Evolutionary conservation across 2,888 invertebrate genomes (phyloP), one percentile per base, ranked within the genome.

Genomic region (Cataglyphis livida): DNA sequence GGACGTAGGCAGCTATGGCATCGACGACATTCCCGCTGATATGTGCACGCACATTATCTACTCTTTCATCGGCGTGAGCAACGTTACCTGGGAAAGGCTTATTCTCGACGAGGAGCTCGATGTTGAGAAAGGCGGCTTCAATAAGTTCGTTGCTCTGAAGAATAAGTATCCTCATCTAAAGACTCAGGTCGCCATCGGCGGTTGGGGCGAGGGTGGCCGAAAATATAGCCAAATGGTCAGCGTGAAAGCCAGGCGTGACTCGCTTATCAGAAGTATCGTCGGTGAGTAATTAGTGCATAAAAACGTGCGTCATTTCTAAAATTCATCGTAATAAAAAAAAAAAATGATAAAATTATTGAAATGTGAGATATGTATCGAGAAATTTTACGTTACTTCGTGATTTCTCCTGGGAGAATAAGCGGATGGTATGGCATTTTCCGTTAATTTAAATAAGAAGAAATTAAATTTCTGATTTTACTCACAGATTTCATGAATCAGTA

Each of bases 161-260:
- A 95, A 96, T 41, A 96, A 96, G 51, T 96, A 97, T 93, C 98
- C 98, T 0, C 94, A 96, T 41, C 95, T 98, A 9, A 98, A 98
- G 94, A 96, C 97, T 62, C 96, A 96, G 95, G 96, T 98, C 0
- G 98, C 98, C 0, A 97, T 98, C 0, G 98, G 98, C 0, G 98
- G 98, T 0, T 98, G 98, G 98, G 98, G 97, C 0, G 98, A 98
- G 93, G 98, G 98, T 18, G 98, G 98, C 28, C 95, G 96, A 87
- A 98, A 98, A 93, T 98, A 98, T 94, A 98, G 98, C 0, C 95
- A 96, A 71, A 96, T 98, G 96, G 98, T 97, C 0, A 96, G 97
- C 0, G 95, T 96, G 65, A 97, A 97, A 91, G 95, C 96, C 74
- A 95, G 96, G 28, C 95, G 98, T 73, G 96, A 96, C 91, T 95